Conservation (phyloP, 2,888 invertebrate genomes). For the Acleris cristana region DNA sequence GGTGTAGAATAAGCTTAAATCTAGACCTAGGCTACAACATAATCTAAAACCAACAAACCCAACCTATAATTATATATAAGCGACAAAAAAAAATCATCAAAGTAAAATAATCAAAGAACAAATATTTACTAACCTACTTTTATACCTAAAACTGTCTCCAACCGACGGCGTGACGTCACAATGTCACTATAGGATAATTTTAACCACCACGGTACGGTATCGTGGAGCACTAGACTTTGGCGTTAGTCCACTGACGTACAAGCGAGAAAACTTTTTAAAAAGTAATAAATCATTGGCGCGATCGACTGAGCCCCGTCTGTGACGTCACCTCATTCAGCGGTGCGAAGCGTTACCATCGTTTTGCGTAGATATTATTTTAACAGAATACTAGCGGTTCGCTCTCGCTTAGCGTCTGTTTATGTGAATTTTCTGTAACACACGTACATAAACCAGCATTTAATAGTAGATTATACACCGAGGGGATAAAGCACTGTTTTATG, state of each 20-base stretch:
- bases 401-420: too few relatives aligned
- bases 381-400: too few relatives aligned
- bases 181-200: slow-evolving; percentile 24
- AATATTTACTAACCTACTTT: slow-evolving; percentile 12
- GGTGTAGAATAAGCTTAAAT: background rate
- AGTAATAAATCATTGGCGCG: slow-evolving; percentile 53
- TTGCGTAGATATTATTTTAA: background rate
- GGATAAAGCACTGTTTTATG: too few relatives aligned
- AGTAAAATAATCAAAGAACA: background rate
- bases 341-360: slow-evolving; percentile 37
- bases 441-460: too few relatives aligned
- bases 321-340: slow-evolving; percentile 60
- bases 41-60: background rate
- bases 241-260: slow-evolving; percentile 50
- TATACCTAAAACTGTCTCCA: slow-evolving; percentile 1
- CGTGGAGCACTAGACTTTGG: slow-evolving; percentile 54
- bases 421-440: too few relatives aligned
- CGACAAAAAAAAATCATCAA: background rate
- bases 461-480: too few relatives aligned
- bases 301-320: slow-evolving; percentile 40
- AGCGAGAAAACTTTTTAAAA: slow-evolving; percentile 53
- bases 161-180: slow-evolving; percentile 16
- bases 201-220: slow-evolving; percentile 45
- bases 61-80: background rate
- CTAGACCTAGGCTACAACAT: background rate